phyloP scores from a whole-genome alignment of 2,113 vertebrate genomes.

The Dryoscopus gambensis region DNA sequence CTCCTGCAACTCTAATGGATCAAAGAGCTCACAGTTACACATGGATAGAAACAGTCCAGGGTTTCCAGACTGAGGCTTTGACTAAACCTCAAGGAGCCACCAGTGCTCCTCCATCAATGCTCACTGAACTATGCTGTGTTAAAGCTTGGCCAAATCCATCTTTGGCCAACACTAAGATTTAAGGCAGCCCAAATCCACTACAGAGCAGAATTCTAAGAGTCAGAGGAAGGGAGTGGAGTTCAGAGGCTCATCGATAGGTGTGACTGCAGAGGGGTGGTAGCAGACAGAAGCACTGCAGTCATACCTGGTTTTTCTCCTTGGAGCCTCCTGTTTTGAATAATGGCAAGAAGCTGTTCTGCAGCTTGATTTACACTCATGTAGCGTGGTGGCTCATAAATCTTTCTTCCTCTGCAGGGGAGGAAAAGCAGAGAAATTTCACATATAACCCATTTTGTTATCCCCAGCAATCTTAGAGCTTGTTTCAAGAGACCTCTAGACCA shows the following conservation, averaged over 20 bases:
- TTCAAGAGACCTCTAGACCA: background rate
- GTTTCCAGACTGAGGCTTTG: background rate
- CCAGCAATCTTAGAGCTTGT: background rate
- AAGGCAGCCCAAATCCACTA: background rate
- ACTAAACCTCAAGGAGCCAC: background rate
- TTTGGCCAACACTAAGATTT: background rate
- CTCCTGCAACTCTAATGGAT: background rate
- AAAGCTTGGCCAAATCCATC: background rate
- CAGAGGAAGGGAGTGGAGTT: background rate
- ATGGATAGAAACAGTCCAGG: background rate
- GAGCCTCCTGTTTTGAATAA: constrained; percentile 78
- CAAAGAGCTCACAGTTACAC: background rate
- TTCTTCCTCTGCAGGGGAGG: constrained; percentile 80
- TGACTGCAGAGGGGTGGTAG: background rate
- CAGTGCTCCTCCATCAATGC: background rate
- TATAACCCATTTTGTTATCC: background rate
- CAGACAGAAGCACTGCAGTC: background rate
- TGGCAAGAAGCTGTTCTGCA: constrained; percentile 86
- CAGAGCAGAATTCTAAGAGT: background rate
- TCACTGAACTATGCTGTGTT: background rate
- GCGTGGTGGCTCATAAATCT: constrained; percentile 89
- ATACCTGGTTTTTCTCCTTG: constrained; percentile 81
- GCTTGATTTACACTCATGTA: constrained; percentile 92
- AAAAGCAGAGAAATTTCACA: background rate
- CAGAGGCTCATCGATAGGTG: background rate